Evolutionary conservation across 1,140 invertebrate species (phyloP).

Genomic region (Telenomus remus): DNA sequence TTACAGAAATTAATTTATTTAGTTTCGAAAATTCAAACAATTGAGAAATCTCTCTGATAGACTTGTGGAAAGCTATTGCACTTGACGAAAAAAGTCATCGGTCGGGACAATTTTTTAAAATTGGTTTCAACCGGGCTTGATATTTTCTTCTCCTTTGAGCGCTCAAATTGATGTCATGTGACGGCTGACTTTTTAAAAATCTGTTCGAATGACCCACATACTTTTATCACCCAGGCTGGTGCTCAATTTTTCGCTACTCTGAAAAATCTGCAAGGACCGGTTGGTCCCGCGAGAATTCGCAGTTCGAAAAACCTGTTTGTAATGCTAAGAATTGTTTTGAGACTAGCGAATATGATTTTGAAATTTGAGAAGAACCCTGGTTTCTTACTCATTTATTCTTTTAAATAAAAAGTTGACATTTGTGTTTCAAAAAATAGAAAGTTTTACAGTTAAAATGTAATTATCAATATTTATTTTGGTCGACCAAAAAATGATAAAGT

Average conservation of each 20-base stretch:
- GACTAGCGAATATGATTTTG: conserved; percentile 2
- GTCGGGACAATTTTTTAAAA: no score
- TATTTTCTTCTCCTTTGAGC: conserved; percentile 1
- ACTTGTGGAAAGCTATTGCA: no score
- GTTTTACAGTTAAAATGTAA: no score
- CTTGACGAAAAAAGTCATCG: no score
- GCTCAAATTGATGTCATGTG: conserved; percentile 21
- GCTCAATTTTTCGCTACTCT: conserved; percentile 27
- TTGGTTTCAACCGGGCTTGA: no score
- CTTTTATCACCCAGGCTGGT: conserved; percentile 21
- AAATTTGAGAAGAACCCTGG: background rate
- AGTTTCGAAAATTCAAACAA: background rate
- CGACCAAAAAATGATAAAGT: no score
- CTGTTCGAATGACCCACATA: conserved; percentile 44
- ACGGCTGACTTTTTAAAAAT: conserved; percentile 30
- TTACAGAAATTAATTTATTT: background rate
- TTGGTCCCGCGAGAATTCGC: conserved; percentile 19
- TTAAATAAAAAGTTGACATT: no score
- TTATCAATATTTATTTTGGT: no score
- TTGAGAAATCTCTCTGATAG: no score
- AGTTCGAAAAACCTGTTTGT: conserved; percentile 19
- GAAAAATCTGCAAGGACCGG: conserved; percentile 13
- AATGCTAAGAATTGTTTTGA: conserved; percentile 11
- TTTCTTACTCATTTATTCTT: no score
- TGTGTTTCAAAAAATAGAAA: no score